Conservation (phyloP, 2,797 vertebrate species). For the Vipera latastei region DNA sequence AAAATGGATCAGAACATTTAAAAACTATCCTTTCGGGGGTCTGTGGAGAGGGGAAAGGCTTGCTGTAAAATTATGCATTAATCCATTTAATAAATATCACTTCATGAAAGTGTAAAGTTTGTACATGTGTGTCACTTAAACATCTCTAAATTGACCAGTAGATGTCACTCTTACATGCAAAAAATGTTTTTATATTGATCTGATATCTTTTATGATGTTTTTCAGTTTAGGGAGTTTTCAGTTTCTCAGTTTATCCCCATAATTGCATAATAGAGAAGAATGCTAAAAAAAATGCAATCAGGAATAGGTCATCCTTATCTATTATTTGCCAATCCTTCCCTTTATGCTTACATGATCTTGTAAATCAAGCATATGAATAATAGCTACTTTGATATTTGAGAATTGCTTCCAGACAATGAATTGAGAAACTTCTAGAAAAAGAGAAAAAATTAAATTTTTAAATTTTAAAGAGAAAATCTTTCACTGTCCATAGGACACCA, state of each 20-base stretch:
- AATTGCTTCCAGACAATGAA: not conserved
- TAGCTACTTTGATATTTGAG: not conserved
- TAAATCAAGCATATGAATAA: not conserved
- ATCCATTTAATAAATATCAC: conserved; percentile 86
- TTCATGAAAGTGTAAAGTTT: conserved; percentile 72
- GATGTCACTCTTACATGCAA: conserved; percentile 7
- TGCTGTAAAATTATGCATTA: conserved; percentile 86
- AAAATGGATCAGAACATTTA: conserved; percentile 75
- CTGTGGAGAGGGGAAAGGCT: conserved; percentile 74
- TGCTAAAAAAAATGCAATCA: not conserved
- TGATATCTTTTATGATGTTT: not conserved
- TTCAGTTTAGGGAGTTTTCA: not conserved
- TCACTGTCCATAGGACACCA: not conserved
- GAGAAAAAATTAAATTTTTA: not conserved
- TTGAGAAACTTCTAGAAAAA: not conserved
- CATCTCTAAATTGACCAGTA: not conserved
- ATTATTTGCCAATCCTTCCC: not conserved
- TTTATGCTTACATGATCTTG: not conserved
- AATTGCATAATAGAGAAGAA: not conserved
- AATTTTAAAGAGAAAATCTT: not conserved
- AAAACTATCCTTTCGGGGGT: conserved; percentile 73
- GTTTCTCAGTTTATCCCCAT: not conserved
- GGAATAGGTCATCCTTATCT: not conserved
- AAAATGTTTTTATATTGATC: not conserved
- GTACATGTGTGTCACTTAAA: conserved; percentile 36